Percentiles rank a stretch among this genome's conserved stretches.
These are phyloP conservation scores for Melanotaenia boesemani DNA, from an alignment of 2,797 vertebrate genomes.

Conservation along the genomic window DNA sequence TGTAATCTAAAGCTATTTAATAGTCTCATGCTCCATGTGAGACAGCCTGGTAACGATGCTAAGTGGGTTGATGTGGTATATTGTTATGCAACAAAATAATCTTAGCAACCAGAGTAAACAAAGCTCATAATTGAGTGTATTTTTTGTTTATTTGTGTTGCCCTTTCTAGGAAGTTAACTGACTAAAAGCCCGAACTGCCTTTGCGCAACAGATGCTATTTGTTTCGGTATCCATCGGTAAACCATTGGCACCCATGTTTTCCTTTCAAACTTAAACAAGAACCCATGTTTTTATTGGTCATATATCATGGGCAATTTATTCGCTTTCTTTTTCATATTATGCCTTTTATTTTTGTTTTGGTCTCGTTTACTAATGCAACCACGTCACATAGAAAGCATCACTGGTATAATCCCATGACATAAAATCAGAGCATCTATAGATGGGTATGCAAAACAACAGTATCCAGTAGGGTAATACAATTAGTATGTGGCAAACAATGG, in stretches of 20 bases:
- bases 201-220: conserved; percentile 65
- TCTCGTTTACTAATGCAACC: background rate
- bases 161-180: conserved; percentile 69
- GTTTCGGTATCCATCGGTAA: conserved; percentile 28
- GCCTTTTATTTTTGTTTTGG: background rate
- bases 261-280: conserved; percentile 11
- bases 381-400: background rate
- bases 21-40: conserved; percentile 15
- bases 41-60: conserved; percentile 17
- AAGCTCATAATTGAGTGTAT: conserved; percentile 44
- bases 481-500: background rate
- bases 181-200: conserved; percentile 55
- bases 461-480: background rate
- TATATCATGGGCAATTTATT: background rate
- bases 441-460: background rate
- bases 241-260: conserved; percentile 20
- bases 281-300: conserved; percentile 15
- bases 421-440: background rate
- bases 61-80: conserved; percentile 44
- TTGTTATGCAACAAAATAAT: conserved; percentile 62
- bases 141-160: conserved; percentile 60
- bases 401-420: background rate
- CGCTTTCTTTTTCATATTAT: background rate
- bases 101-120: conserved; percentile 42
- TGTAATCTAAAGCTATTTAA: conserved; percentile 10